These are phyloP conservation scores for Nasonia vitripennis DNA, from an alignment of 1,140 invertebrate species.

Conservation along the genomic window DNA sequence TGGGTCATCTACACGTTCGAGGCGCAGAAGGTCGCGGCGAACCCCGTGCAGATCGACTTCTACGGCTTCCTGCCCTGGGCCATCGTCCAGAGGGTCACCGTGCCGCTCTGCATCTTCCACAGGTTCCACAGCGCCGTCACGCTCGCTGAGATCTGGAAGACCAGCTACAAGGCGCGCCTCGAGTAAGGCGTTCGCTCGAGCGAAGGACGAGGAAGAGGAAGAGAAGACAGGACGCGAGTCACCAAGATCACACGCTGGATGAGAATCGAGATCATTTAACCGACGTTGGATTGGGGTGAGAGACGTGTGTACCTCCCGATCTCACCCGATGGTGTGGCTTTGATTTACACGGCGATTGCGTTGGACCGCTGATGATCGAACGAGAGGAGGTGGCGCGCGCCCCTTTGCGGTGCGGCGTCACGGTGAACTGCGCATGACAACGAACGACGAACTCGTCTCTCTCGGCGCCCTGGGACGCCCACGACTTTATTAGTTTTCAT, in stretches of 20 bases:
- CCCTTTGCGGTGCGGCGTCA: no score
- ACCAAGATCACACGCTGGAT: constrained; percentile 10
- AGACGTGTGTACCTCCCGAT: background rate
- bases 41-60: constrained; percentile 93
- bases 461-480: background rate
- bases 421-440: constrained; percentile 21
- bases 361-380: background rate
- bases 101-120: constrained; percentile 97
- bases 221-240: background rate
- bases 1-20: constrained; percentile 98
- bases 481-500: background rate
- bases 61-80: constrained; percentile 96
- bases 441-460: constrained; percentile 48
- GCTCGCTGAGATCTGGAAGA: constrained; percentile 98
- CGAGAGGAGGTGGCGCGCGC: no score
- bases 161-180: constrained; percentile 93
- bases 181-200: constrained; percentile 76
- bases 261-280: background rate
- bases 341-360: background rate
- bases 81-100: constrained; percentile 92
- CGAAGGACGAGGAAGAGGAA: background rate
- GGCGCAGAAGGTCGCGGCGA: constrained; percentile 92
- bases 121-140: constrained; percentile 97
- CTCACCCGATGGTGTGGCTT: background rate
- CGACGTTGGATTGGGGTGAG: background rate